A percentile compares a stretch with the other conserved stretches of the same genome.
phyloP scores from a whole-genome alignment of 2,888 invertebrate genomes.

The Eutolmus rufibarbis region DNA sequence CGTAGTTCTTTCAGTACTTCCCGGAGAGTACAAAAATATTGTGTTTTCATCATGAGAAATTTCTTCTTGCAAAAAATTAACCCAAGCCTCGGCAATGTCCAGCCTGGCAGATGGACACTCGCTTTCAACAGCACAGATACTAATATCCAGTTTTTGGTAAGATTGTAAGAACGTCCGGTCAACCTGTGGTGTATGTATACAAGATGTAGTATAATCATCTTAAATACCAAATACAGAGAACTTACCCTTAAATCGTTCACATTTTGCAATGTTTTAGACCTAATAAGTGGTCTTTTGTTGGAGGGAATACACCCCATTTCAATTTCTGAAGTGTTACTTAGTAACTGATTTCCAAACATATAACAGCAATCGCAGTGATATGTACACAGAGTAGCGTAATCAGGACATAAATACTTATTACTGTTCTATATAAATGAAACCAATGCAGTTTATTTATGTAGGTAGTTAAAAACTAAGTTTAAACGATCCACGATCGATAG shows the following conservation, averaged over 20 bases:
- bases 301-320: background rate
- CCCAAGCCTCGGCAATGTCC: slow-evolving; percentile 61
- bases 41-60: background rate
- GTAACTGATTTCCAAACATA: background rate
- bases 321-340: background rate
- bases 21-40: slow-evolving; percentile 48
- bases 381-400: no score
- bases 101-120: slow-evolving; percentile 59
- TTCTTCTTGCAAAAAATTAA: slow-evolving; percentile 56
- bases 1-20: slow-evolving; percentile 4
- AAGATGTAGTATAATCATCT: background rate
- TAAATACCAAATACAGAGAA: background rate
- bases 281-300: background rate
- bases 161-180: background rate
- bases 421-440: no score
- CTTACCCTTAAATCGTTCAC: background rate
- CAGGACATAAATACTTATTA: no score
- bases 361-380: background rate
- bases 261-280: background rate
- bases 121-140: slow-evolving; percentile 58
- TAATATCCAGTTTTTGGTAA: slow-evolving; percentile 54
- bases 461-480: no score
- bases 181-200: background rate
- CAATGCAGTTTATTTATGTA: no score
- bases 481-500: no score